Percentiles rank a stretch among this genome's conserved stretches.
Conservation (phyloP, 2,888 invertebrate species). For the Meloe dianella region DNA sequence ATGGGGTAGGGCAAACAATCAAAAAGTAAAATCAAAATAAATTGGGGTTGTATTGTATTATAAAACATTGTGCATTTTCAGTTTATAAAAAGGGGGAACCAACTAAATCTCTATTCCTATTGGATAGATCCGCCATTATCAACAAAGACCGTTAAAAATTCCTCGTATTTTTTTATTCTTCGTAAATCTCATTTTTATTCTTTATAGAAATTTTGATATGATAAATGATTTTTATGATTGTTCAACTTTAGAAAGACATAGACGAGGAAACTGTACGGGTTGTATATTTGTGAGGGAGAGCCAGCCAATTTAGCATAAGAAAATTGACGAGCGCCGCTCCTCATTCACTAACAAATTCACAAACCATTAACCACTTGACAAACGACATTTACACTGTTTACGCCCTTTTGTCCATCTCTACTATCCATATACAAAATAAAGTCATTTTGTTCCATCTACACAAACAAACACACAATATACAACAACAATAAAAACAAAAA, state of each 20-base stretch:
- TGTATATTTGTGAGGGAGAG: background rate
- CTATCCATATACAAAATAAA: background rate
- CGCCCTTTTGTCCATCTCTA: background rate
- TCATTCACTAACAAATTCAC: conserved; percentile 59
- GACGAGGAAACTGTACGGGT: background rate
- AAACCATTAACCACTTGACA: conserved; percentile 69
- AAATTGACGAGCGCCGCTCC: conserved; percentile 13
- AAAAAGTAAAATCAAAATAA: conserved; percentile 1
- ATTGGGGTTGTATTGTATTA: background rate
- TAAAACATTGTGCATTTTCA: background rate
- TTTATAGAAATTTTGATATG: conserved; percentile 2
- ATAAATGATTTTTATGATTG: conserved; percentile 1
- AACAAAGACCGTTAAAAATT: conserved; percentile 11
- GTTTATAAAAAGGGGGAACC: background rate
- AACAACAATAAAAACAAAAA: background rate
- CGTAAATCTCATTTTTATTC: background rate
- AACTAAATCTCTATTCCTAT: conserved; percentile 1
- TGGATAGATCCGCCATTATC: conserved; percentile 10
- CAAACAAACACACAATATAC: conserved; percentile 2
- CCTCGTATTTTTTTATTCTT: background rate
- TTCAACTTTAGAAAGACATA: background rate
- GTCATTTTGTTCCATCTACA: background rate
- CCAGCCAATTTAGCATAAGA: conserved; percentile 12
- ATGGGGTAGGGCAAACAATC: background rate
- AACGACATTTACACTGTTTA: conserved; percentile 52